These are phyloP conservation scores for Neoniphon sammara DNA, from an alignment of 2,797 vertebrate species.

Conservation along the genomic window DNA sequence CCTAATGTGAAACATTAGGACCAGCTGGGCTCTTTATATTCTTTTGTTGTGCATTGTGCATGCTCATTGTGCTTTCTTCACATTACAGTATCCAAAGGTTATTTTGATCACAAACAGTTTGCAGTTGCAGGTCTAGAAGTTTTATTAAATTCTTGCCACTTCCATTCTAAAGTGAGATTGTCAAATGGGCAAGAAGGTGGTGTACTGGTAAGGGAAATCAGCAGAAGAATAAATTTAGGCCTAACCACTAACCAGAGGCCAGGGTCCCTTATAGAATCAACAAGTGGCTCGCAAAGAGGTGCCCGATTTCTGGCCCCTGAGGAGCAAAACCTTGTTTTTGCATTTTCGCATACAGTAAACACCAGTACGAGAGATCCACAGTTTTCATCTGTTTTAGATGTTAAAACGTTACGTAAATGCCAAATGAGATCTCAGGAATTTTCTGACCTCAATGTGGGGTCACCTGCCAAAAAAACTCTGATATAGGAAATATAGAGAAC, in stretches of 20 bases:
- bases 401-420: constrained; percentile 14
- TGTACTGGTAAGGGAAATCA: neutral
- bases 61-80: constrained; percentile 30
- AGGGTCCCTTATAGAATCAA: neutral
- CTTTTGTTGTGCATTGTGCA: constrained; percentile 30
- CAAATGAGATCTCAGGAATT: constrained; percentile 51
- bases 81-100: constrained; percentile 53
- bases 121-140: constrained; percentile 26
- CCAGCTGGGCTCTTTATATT: constrained; percentile 46
- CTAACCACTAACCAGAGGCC: too few relatives aligned
- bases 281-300: neutral
- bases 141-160: constrained; percentile 32
- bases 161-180: constrained; percentile 38
- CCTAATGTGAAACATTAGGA: constrained; percentile 69
- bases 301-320: neutral
- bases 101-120: constrained; percentile 38
- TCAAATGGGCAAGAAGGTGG: constrained; percentile 19
- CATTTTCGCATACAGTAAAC: constrained; percentile 8
- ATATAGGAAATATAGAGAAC: constrained; percentile 44
- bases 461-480: constrained; percentile 31
- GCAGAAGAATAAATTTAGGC: neutral
- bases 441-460: constrained; percentile 33
- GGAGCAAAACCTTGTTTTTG: neutral
- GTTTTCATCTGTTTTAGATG: constrained; percentile 45
- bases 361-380: constrained; percentile 7